phyloP scores from a whole-genome alignment of 2,888 invertebrate genomes.

The Pycnomerus fuliginosus region DNA sequence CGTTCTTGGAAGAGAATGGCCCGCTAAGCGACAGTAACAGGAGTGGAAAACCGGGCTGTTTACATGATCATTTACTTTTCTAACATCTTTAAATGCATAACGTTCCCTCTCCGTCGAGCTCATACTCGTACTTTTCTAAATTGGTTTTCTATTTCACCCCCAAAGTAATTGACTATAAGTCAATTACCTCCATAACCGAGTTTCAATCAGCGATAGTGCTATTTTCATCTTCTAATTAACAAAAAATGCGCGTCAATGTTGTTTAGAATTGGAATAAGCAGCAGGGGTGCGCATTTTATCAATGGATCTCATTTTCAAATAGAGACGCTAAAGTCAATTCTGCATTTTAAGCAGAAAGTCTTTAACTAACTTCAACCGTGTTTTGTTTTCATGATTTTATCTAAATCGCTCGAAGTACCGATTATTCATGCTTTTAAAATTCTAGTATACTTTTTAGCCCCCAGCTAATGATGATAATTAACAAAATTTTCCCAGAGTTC shows the following conservation, averaged over 20 bases:
- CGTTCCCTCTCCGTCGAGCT: constrained; percentile 42
- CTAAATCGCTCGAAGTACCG: constrained; percentile 31
- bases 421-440: constrained; percentile 33
- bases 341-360: constrained; percentile 35
- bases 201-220: constrained; percentile 5
- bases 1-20: constrained; percentile 35
- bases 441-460: constrained; percentile 11
- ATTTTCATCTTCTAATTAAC: not conserved
- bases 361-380: constrained; percentile 36
- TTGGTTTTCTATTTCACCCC: constrained; percentile 38
- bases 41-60: constrained; percentile 41
- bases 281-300: constrained; percentile 36
- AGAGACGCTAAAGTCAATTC: constrained; percentile 38
- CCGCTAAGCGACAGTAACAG: constrained; percentile 36
- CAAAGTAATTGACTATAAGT: constrained; percentile 19
- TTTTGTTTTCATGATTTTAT: constrained; percentile 38
- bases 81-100: constrained; percentile 52
- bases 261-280: not conserved
- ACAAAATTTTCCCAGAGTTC: constrained; percentile 13
- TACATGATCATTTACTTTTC: constrained; percentile 49
- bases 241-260: not conserved
- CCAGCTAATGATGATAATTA: constrained; percentile 16
- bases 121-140: constrained; percentile 43
- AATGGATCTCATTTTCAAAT: constrained; percentile 38
- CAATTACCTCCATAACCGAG: constrained; percentile 21